Percentiles rank a stretch among this genome's conserved stretches.
Conservation (phyloP, 1,140 invertebrate species). For the Macrobrachium rosenbergii region DNA sequence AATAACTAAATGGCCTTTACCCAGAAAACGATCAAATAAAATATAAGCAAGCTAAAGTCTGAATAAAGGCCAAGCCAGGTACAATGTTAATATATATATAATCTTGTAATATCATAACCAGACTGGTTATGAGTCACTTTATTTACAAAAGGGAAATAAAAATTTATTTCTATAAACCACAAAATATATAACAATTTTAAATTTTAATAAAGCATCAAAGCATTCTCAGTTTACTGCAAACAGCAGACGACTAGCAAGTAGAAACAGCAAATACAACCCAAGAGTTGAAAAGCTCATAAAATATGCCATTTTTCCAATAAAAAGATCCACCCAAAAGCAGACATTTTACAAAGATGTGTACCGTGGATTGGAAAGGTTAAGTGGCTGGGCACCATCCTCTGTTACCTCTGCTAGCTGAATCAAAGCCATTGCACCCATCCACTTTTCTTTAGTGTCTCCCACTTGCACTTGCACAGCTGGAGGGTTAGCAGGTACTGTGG, state of each 20-base stretch:
- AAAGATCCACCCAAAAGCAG: neutral
- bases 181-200: constrained; percentile 42
- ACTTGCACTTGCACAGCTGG: constrained; percentile 10
- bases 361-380: constrained; percentile 66
- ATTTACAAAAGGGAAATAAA: constrained; percentile 33
- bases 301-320: neutral
- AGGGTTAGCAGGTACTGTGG: neutral
- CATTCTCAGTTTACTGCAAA: constrained; percentile 43
- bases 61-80: constrained; percentile 56
- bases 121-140: neutral
- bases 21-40: constrained; percentile 56
- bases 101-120: constrained; percentile 5
- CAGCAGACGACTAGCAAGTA: constrained; percentile 60
- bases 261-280: constrained; percentile 35
- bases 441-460: constrained; percentile 73
- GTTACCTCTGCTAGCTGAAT: constrained; percentile 75
- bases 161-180: constrained; percentile 16
- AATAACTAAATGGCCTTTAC: constrained; percentile 56
- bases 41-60: constrained; percentile 46
- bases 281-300: constrained; percentile 49
- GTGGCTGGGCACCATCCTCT: constrained; percentile 63
- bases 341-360: constrained; percentile 65
- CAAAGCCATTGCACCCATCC: constrained; percentile 78
- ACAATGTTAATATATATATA: constrained; percentile 53
- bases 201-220: constrained; percentile 59